These are phyloP conservation scores for Drosophila athabasca DNA, from an alignment of 1,140 invertebrate species.

Conservation along the genomic window DNA sequence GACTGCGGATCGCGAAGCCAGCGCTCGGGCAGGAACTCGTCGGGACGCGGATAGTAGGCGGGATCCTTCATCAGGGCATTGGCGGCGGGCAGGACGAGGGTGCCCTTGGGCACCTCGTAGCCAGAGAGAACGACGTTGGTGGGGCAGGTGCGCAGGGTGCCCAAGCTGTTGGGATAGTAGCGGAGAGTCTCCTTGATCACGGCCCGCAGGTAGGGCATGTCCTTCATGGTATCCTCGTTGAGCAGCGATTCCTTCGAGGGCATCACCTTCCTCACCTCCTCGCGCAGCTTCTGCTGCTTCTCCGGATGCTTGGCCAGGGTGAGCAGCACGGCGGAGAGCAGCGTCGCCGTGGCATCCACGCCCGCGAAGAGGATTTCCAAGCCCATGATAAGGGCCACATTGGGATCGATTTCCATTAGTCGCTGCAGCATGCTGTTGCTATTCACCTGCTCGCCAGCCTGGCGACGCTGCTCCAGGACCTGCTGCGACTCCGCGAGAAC, in stretches of 20 bases:
- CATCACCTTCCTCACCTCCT: slow-evolving; percentile 84
- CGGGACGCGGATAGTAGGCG: slow-evolving; percentile 86
- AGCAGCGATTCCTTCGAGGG: slow-evolving; percentile 77
- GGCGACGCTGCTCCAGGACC: slow-evolving; percentile 27
- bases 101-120: slow-evolving; percentile 92
- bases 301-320: slow-evolving; percentile 84
- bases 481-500: slow-evolving; percentile 47
- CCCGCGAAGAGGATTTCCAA: slow-evolving; percentile 90
- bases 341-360: slow-evolving; percentile 85
- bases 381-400: slow-evolving; percentile 87
- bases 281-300: slow-evolving; percentile 84
- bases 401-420: slow-evolving; percentile 86
- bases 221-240: slow-evolving; percentile 75
- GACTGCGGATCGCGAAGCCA: slow-evolving; percentile 86
- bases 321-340: slow-evolving; percentile 46
- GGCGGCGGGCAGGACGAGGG: slow-evolving; percentile 37
- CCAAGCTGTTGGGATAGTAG: slow-evolving; percentile 93
- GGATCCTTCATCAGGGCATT: slow-evolving; percentile 53
- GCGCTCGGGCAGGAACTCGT: slow-evolving; percentile 90
- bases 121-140: slow-evolving; percentile 90
- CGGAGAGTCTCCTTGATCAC: slow-evolving; percentile 87
- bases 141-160: slow-evolving; percentile 90
- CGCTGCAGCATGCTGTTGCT: slow-evolving; percentile 85
- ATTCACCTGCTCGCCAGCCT: slow-evolving; percentile 27
- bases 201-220: slow-evolving; percentile 85